Conservation (phyloP, 2,113 vertebrate genomes). For the human (Homo sapiens) region DNA sequence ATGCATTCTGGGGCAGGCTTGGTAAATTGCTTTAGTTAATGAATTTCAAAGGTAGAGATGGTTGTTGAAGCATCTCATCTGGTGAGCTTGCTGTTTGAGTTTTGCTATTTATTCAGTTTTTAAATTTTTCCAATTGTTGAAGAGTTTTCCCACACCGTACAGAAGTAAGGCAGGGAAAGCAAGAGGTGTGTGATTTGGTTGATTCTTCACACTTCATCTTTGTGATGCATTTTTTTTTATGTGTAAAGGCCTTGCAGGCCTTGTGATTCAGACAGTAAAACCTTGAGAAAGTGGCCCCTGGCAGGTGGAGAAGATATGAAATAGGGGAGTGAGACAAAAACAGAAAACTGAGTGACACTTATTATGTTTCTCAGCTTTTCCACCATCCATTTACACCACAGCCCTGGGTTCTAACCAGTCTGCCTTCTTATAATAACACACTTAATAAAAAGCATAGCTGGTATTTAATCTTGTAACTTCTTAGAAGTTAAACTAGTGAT, state of each 20-base stretch:
- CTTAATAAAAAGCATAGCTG: not conserved
- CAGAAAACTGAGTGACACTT: not conserved
- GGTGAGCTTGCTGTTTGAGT: not conserved
- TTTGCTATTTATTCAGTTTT: not conserved
- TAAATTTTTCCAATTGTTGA: not conserved
- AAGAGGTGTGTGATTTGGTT: not conserved
- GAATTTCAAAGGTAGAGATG: not conserved
- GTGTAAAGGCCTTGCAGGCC: fast-evolving
- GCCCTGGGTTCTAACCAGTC: not conserved
- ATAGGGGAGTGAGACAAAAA: too few species aligned
- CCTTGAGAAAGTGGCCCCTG: too few species aligned
- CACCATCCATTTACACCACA: not conserved
- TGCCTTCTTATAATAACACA: not conserved
- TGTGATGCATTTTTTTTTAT: fast-evolving
- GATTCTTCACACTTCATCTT: not conserved
- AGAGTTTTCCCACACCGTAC: not conserved
- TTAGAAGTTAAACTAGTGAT: slow-evolving; percentile 1
- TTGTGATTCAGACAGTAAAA: fast-evolving
- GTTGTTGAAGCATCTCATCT: not conserved
- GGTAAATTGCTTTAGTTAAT: not conserved
- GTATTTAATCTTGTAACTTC: slow-evolving; percentile 32
- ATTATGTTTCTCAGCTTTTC: not conserved
- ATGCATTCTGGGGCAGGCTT: not conserved
- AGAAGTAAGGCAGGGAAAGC: not conserved
- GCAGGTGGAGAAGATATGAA: fast-evolving